Base-by-base conservation (phyloP, 2,797 vertebrate species). In the Borostomias antarcticus region DNA sequence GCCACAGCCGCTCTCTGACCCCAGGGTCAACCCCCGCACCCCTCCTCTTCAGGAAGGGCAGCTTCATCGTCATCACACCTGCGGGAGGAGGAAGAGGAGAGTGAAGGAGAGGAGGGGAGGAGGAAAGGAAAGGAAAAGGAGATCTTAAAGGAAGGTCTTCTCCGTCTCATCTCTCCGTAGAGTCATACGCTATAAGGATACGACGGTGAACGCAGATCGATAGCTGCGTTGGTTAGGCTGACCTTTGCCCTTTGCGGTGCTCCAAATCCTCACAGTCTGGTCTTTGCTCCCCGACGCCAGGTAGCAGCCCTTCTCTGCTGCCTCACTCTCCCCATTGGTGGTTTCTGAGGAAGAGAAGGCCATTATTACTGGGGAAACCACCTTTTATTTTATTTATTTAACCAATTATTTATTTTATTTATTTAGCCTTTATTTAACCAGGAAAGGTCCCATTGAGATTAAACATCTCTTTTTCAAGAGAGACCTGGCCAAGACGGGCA, bases 211-310 rank as follows among this genome's bases (percentile, higher is more conserved):
- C 0, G 2, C 15, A 40, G 0, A 2, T 21, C 11, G n/a, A 13
- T 37, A 28, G 8, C n/a, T 29, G 26, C 7, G 1, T 17, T 5
- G 17, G 11, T 23, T 10, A 5, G 5, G 35, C 85, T 88, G 64
- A 98, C 98, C 92, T 94, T 95, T 95, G 69, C 94, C 95, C 78
- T 85, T 93, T 3, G 89, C 85, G 11, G 90, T 92, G 87, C 93
- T 98, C 98, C 98, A 99, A 69, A 99, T 89, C 45, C 95, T 91
- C 40, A 98, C 59, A 0, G 95, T 99, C 85, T 98, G 98, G 84
- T 99, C 98, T 91, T 93, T 96, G 89, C 98, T 98, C 47, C 98
- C 97, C 0, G 98, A 98, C 0, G 95, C 97, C 25, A 99, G 86
- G 72, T 91, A 96, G 80, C 92, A 93, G 23, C 92, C 90, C 8